Evolutionary conservation across 2,113 vertebrate genomes (phyloP).

Genomic region (Bos javanicus): DNA sequence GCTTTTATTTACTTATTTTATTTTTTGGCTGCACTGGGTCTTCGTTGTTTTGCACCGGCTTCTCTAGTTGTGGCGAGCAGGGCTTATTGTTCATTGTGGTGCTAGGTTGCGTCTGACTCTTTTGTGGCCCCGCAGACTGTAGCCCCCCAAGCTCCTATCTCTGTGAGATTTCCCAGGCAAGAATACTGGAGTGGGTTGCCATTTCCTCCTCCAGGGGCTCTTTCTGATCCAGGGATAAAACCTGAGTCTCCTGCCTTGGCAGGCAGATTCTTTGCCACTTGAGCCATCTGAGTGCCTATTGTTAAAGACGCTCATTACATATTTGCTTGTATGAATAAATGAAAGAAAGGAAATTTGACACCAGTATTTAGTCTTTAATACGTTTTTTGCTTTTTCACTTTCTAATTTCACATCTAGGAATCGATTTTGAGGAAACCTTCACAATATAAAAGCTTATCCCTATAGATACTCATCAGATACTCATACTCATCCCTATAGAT

Average conservation of each 20-base stretch:
- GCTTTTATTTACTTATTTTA: not conserved
- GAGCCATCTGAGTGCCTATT: not conserved
- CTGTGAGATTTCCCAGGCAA: not conserved
- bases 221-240: not conserved
- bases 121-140: not conserved
- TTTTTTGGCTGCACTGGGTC: not conserved
- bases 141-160: not conserved
- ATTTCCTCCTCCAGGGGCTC: not conserved
- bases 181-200: not conserved
- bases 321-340: not conserved
- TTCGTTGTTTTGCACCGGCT: not conserved
- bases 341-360: not conserved
- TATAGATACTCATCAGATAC: not conserved
- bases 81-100: not conserved
- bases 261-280: not conserved
- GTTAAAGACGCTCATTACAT: not conserved
- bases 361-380: not conserved
- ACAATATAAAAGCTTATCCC: not conserved
- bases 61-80: fast-evolving
- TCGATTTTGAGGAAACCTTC: not conserved
- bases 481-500: not conserved
- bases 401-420: not conserved
- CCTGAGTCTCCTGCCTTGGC: not conserved
- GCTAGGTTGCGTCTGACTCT: not conserved
- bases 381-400: not conserved